Percentiles rank a stretch among this genome's conserved stretches.
phyloP scores from a whole-genome alignment of 2,888 invertebrate species.

The Phymatocera aterrima region DNA sequence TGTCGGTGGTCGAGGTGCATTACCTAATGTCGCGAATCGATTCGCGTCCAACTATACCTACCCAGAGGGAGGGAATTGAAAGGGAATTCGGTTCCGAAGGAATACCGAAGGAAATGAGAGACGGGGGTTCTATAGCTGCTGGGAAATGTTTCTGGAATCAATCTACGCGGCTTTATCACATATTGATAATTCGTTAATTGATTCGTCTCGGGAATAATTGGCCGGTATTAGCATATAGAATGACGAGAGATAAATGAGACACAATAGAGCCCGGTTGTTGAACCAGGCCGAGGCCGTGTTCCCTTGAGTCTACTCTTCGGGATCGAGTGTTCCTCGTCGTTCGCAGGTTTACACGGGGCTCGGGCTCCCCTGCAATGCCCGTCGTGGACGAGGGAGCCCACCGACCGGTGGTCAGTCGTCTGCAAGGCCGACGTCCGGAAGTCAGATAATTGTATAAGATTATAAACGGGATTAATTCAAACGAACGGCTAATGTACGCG shows the following conservation, averaged over 20 bases:
- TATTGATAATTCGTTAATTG: background rate
- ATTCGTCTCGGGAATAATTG: background rate
- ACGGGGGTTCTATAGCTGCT: too few species aligned
- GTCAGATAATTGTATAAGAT: constrained; percentile 57
- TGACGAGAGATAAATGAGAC: background rate
- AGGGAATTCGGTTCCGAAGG: background rate
- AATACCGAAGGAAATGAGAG: background rate
- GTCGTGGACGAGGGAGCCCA: constrained; percentile 38
- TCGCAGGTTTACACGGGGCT: background rate
- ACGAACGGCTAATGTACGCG: constrained; percentile 47
- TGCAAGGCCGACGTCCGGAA: constrained; percentile 45
- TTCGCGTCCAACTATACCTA: too few species aligned
- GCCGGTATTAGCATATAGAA: background rate
- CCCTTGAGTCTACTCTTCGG: background rate
- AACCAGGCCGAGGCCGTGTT: constrained; percentile 19
- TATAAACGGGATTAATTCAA: constrained; percentile 61
- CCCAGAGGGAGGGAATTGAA: background rate
- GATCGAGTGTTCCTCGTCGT: constrained; percentile 27
- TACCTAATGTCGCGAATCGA: constrained; percentile 21
- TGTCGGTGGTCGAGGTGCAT: background rate
- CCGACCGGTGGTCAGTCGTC: constrained; percentile 49
- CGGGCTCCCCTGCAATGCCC: constrained; percentile 22
- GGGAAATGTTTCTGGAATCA: background rate
- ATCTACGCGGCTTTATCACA: background rate
- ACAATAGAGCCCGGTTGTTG: constrained; percentile 34